Base-by-base conservation (phyloP, 2,888 invertebrate genomes). In the Stenodera caucasica region DNA sequence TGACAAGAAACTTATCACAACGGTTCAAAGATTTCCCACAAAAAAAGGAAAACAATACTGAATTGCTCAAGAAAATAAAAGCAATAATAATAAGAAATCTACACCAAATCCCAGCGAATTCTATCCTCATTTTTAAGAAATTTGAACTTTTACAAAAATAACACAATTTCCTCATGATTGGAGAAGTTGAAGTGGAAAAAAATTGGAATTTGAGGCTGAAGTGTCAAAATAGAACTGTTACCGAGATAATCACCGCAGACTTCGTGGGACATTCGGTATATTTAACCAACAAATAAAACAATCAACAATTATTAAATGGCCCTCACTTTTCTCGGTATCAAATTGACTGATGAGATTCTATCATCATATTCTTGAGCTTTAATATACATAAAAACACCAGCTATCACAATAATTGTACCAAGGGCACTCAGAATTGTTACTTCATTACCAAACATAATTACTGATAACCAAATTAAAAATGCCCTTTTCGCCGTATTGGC, bases 401-500 rank as follows among this genome's bases (percentile, higher is more conserved):
- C 79, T 68, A 90, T 88, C 59, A 91, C 90, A 58, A 85, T 83
- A 55, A 84, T 81, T 1, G 90, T 90, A 32, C 91, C 91, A 53
- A 90, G 78, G 21, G 88, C 90, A 75, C 90, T 90, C 64, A 90
- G 81, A 55, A 87, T 80, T 50, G 90, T 91, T 66, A 91, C 87
- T 51, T 88, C 84, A 78, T 91, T 91, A 63, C 88, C 88, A 77
- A 91, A 91, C 76, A 90, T 81, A 65, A 90, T 76, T 60, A 91
- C 86, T 32, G 90, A 90, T 61, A 90, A 78, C 90, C 90, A 90
- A 71, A 91, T 91, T 35, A 91, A 81, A 72, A 90, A 86, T 49
- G 91, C 91, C 72, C 91, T 81, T 79, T 91, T 91, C 49, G 88
- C 89, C 64, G 91, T 91, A 79, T 91, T 91, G 26, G 89, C 90